These are phyloP conservation scores for Ennomos erosarius DNA, from an alignment of 2,888 invertebrate species.

Conservation along the genomic window DNA sequence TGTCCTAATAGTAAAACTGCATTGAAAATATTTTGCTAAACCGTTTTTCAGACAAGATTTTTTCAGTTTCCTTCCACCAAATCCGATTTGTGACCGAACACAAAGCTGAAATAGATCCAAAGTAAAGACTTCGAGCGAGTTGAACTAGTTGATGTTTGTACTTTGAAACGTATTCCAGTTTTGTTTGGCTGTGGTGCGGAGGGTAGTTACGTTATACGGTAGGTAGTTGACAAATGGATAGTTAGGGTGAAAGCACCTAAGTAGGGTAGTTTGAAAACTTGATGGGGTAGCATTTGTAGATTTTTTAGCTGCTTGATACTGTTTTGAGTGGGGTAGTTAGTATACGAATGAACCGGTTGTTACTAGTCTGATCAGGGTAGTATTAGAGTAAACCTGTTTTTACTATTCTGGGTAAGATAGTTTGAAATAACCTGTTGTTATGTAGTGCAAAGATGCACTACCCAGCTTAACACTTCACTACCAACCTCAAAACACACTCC, in stretches of 20 bases:
- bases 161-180: constrained; percentile 40
- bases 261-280: constrained; percentile 9
- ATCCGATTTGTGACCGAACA: constrained; percentile 50
- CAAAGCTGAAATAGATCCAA: constrained; percentile 38
- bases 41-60: constrained; percentile 26
- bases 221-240: constrained; percentile 16
- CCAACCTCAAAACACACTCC: too few species aligned
- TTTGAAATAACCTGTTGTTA: too few species aligned
- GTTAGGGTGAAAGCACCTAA: background rate
- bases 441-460: too few species aligned
- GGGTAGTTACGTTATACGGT: constrained; percentile 23
- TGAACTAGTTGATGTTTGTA: constrained; percentile 41
- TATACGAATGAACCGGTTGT: too few species aligned
- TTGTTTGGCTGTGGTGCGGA: constrained; percentile 41
- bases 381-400: too few species aligned
- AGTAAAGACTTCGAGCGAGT: constrained; percentile 35
- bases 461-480: too few species aligned
- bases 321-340: too few species aligned
- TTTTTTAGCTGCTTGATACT: too few species aligned
- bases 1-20: constrained; percentile 36
- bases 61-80: constrained; percentile 24
- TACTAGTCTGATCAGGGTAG: too few species aligned
- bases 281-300: background rate
- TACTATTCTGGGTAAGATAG: too few species aligned
- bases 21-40: constrained; percentile 33